These are phyloP conservation scores for Tinea pellionella DNA, from an alignment of 2,888 invertebrate genomes.

Conservation along the genomic window DNA sequence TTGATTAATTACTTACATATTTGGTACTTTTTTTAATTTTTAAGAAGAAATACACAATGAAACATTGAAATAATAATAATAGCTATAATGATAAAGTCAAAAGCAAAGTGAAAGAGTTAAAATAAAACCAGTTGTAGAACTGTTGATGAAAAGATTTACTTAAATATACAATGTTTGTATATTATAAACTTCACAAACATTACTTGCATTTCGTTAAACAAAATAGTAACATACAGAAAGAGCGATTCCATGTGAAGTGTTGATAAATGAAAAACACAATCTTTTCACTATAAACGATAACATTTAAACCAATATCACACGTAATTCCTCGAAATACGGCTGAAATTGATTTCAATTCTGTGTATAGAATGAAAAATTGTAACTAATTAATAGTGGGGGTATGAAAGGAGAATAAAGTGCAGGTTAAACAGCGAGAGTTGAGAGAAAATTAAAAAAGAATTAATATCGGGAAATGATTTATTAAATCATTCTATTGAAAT, in stretches of 20 bases:
- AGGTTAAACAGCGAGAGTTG: constrained; percentile 21
- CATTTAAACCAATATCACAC: neutral
- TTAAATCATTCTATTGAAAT: neutral
- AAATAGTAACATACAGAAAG: neutral
- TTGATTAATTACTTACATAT: neutral
- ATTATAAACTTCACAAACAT: neutral
- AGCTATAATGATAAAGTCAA: too few species aligned
- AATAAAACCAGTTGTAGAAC: too few species aligned
- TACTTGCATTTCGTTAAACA: neutral
- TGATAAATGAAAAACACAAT: neutral
- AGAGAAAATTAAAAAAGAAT: constrained; percentile 15
- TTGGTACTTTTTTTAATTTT: neutral
- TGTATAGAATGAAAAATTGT: neutral
- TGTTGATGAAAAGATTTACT: too few species aligned
- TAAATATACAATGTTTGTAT: too few species aligned
- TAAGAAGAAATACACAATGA: too few species aligned
- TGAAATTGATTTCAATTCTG: neutral
- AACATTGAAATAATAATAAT: too few species aligned
- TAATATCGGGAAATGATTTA: neutral
- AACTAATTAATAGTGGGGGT: constrained; percentile 1
- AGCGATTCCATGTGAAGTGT: neutral
- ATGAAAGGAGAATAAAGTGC: constrained; percentile 14
- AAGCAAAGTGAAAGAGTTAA: too few species aligned
- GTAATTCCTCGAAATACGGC: neutral
- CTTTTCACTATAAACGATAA: neutral